Conservation (phyloP, 1,140 invertebrate species). For the Lordiphosa clarofinis region DNA sequence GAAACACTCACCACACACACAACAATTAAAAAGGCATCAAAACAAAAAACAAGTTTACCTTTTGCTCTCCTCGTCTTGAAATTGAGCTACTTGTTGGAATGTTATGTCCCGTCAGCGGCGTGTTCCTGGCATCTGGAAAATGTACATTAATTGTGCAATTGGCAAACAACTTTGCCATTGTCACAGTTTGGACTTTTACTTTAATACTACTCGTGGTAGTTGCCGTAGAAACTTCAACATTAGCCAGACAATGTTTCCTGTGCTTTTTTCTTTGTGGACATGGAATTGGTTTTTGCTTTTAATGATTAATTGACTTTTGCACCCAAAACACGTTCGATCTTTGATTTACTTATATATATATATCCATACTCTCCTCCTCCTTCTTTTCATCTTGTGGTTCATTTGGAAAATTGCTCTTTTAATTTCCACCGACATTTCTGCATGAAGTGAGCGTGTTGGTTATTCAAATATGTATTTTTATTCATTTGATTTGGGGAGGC, state of each 20-base stretch:
- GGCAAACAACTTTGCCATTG: slow-evolving; percentile 60
- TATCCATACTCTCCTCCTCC: slow-evolving; percentile 6
- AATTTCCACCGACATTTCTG: slow-evolving; percentile 42
- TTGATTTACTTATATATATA: slow-evolving; percentile 42
- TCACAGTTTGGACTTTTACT: slow-evolving; percentile 56
- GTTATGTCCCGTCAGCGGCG: slow-evolving; percentile 9
- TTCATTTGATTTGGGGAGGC: slow-evolving; percentile 20
- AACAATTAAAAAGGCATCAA: slow-evolving; percentile 55
- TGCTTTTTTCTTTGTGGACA: slow-evolving; percentile 25
- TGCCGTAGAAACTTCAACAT: neutral
- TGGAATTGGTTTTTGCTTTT: slow-evolving; percentile 47
- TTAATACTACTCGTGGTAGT: slow-evolving; percentile 34
- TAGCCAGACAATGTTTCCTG: slow-evolving; percentile 31
- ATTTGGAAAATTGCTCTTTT: slow-evolving; percentile 47
- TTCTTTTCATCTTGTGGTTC: slow-evolving; percentile 22
- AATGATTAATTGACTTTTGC: slow-evolving; percentile 77
- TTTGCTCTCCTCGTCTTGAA: slow-evolving; percentile 14
- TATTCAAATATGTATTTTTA: slow-evolving; percentile 27
- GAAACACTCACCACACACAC: neutral
- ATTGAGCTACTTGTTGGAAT: slow-evolving; percentile 52
- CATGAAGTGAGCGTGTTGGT: slow-evolving; percentile 18
- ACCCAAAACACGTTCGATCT: slow-evolving; percentile 69
- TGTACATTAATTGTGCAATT: slow-evolving; percentile 49
- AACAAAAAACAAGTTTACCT: slow-evolving; percentile 40
- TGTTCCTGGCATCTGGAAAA: slow-evolving; percentile 57